A percentile compares a stretch with the other conserved stretches of the same genome.
Conservation (phyloP, 1,140 invertebrate genomes). For the Drosophila ohnishii region DNA sequence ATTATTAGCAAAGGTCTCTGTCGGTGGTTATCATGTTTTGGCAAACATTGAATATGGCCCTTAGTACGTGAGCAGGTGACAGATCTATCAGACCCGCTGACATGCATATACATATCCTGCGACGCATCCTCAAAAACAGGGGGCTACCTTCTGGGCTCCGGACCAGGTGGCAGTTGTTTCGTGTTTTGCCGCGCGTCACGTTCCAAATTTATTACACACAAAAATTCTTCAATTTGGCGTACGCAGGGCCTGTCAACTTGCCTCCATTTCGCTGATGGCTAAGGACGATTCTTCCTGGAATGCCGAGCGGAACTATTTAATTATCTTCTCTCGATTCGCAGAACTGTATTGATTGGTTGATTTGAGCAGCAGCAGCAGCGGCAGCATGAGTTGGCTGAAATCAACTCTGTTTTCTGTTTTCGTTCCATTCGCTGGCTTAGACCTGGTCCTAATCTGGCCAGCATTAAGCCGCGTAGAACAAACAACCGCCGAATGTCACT, state of each 20-base stretch:
- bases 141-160: conserved; percentile 40
- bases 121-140: neutral
- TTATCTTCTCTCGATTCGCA: conserved; percentile 27
- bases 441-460: conserved; percentile 42
- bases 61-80: conserved; percentile 72
- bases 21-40: conserved; percentile 51
- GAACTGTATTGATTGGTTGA: conserved; percentile 29
- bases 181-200: conserved; percentile 61
- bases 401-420: conserved; percentile 30
- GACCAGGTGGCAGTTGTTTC: conserved; percentile 50
- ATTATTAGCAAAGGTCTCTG: conserved; percentile 37
- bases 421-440: conserved; percentile 30
- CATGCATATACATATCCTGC: conserved; percentile 59
- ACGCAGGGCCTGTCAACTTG: conserved; percentile 29
- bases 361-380: neutral
- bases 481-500: conserved; percentile 50
- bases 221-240: conserved; percentile 69
- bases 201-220: conserved; percentile 75
- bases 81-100: conserved; percentile 65
- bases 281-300: conserved; percentile 1
- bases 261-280: conserved; percentile 3
- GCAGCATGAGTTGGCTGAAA: conserved; percentile 1
- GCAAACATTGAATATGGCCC: conserved; percentile 55
- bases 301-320: conserved; percentile 35
- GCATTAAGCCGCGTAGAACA: conserved; percentile 33